A percentile compares a stretch with the other conserved stretches of the same genome.
These are phyloP conservation scores for Microcebus ravelobensis DNA, from an alignment of 2,113 vertebrate genomes.

Conservation along the genomic window DNA sequence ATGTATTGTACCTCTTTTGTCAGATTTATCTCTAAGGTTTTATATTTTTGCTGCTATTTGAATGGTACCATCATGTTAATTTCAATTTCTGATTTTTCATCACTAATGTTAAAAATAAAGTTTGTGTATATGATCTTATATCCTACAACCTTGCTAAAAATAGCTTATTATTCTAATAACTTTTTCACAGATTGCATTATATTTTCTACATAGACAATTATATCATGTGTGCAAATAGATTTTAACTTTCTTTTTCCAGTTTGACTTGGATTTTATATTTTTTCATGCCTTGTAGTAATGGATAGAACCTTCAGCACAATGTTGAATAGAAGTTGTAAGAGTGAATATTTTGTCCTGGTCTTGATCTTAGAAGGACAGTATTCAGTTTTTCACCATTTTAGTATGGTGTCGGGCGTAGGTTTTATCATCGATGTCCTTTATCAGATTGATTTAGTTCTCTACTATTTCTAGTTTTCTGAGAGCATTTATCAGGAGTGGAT, in stretches of 20 bases:
- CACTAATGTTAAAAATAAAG: not conserved
- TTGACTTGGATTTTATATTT: not conserved
- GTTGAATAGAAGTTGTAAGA: not conserved
- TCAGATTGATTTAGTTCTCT: not conserved
- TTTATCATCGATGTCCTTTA: not conserved
- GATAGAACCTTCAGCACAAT: not conserved
- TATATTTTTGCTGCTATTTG: not conserved
- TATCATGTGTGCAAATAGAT: not conserved
- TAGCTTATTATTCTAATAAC: not conserved
- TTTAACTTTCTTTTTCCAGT: not conserved
- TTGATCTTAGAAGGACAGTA: not conserved
- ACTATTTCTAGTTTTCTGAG: not conserved
- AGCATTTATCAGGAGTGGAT: not conserved
- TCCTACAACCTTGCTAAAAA: not conserved
- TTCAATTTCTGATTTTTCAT: not conserved
- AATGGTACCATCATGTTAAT: too few species aligned
- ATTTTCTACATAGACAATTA: not conserved
- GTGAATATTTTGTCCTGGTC: not conserved
- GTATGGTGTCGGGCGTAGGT: not conserved
- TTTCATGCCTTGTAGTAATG: not conserved
- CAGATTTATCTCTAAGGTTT: not conserved
- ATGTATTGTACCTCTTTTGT: not conserved
- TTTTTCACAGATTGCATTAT: not conserved
- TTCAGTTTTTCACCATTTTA: not conserved
- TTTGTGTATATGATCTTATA: not conserved